Evolutionary conservation across 2,113 vertebrate genomes (phyloP).

Genomic region (Stigmatopora argus): DNA sequence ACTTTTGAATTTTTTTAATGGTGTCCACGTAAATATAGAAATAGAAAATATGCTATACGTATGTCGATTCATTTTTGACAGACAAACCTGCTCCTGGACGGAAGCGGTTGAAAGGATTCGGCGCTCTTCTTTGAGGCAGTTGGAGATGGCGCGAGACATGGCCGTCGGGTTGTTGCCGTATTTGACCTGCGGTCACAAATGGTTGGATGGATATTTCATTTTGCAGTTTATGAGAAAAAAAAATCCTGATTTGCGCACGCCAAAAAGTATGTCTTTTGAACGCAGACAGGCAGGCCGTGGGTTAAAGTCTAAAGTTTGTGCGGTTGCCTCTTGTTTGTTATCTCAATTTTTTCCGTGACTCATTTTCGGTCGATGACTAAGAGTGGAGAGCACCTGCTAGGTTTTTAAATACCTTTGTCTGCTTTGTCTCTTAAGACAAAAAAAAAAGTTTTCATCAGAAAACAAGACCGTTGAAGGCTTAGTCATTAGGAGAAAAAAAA

Average conservation of each 20-base stretch:
- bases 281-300: neutral
- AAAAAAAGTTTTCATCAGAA: neutral
- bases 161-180: constrained; percentile 81
- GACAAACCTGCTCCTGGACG: constrained; percentile 87
- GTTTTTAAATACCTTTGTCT: neutral
- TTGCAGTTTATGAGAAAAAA: too few species aligned
- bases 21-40: too few species aligned
- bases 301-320: neutral
- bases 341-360: neutral
- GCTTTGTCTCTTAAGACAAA: neutral
- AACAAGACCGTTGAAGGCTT: neutral
- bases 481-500: neutral
- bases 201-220: too few species aligned
- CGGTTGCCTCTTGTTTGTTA: neutral
- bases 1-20: too few species aligned
- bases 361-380: neutral
- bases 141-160: constrained; percentile 85
- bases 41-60: too few species aligned
- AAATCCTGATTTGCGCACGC: neutral
- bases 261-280: neutral
- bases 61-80: constrained; percentile 6
- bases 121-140: constrained; percentile 88
- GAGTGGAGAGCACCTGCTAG: neutral
- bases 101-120: constrained; percentile 85
- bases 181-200: constrained; percentile 71